Base-by-base conservation (phyloP, 2,888 invertebrate genomes). In the Oscheius sp. region DNA sequence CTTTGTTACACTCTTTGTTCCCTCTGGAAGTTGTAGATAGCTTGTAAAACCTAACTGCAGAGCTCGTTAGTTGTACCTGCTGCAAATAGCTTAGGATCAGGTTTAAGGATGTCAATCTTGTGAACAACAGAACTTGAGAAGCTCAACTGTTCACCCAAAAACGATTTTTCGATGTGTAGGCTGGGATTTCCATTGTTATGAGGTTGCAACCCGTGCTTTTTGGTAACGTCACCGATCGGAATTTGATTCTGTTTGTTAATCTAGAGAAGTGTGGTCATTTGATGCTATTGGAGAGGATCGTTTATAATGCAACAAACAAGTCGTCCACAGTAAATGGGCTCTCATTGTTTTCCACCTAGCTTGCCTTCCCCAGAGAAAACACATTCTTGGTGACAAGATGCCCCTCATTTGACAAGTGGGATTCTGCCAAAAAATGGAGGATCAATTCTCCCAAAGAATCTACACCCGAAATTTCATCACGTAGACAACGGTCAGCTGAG, bases 291-390 rank as follows among this genome's bases (percentile, higher is more conserved):
- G 37, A 42, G 12, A 12, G 17, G 5, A 42, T n/a, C 15, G 42
- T 17, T 17, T n/a, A n/a, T n/a, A n/a, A n/a, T n/a, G n/a, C n/a
- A n/a, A n/a, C n/a, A n/a, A n/a, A n/a, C n/a, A n/a, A n/a, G n/a
- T n/a, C n/a, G n/a, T n/a, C n/a, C n/a, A n/a, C n/a, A n/a, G n/a
- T n/a, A n/a, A n/a, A n/a, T 15, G 8, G 37, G 37, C 37, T 37
- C 48, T 55, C 61, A 61, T 25, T 61, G 42, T 61, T 48, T 61
- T 42, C 45, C 61, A 61, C 61, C 61, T 61, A 25, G n/a, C 5
- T 5, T 27, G 10, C 17, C 42, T 23, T 55, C 61, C 61, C 45
- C 27, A 45, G 61, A 55, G 55, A 31, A 29, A 37, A 57, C 2
- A 23, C 37, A 57, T 37, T 57, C 57, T 45, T 61, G 42, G 61